phyloP scores from a whole-genome alignment of 2,113 vertebrate genomes.

The Carlito syrichta region DNA sequence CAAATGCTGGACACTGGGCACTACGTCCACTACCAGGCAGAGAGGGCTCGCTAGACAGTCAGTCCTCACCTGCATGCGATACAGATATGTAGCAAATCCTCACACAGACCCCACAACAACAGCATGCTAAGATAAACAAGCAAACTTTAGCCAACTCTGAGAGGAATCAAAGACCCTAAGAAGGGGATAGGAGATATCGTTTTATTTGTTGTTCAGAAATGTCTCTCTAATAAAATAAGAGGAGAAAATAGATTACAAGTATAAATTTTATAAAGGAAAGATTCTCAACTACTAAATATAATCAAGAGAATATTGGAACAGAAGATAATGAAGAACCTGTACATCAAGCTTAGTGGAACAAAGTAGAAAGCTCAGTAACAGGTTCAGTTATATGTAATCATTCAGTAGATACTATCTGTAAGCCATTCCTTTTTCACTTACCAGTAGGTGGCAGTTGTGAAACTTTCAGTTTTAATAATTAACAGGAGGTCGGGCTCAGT shows the following conservation, averaged over 20 bases:
- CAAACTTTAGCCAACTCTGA: not conserved
- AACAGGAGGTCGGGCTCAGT: too few species aligned
- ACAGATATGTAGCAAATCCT: too few species aligned
- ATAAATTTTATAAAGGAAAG: not conserved
- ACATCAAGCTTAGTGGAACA: not conserved
- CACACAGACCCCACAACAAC: too few species aligned
- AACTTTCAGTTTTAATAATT: conserved; percentile 43
- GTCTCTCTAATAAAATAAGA: too few species aligned
- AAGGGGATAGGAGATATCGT: not conserved
- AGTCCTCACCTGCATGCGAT: too few species aligned
- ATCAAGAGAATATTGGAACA: not conserved
- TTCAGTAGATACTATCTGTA: too few species aligned
- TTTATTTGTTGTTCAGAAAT: not conserved
- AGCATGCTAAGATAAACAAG: too few species aligned
- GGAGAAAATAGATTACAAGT: not conserved
- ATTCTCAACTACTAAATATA: not conserved
- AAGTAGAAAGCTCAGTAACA: not conserved
- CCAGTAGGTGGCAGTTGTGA: conserved; percentile 66
- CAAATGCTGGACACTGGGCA: too few species aligned
- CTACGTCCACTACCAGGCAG: too few species aligned
- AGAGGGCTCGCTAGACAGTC: too few species aligned
- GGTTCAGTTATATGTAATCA: too few species aligned
- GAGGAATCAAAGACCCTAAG: not conserved
- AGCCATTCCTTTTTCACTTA: not conserved
- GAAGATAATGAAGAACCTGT: not conserved